phyloP scores from a whole-genome alignment of 2,888 invertebrate species.

The Drosophila affinis region DNA sequence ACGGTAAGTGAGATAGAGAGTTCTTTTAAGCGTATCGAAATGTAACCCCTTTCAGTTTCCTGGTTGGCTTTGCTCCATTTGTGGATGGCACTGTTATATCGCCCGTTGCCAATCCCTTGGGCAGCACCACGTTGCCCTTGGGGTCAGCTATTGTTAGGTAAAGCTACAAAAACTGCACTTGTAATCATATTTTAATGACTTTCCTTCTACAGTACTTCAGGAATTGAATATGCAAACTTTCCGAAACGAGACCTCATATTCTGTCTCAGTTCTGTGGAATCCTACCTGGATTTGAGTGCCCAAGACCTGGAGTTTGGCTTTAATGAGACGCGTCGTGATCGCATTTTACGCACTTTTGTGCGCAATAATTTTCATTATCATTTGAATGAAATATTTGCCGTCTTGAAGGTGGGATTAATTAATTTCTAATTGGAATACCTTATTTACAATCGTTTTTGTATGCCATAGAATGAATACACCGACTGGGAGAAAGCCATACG shows the following conservation, averaged over 20 bases:
- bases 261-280: slow-evolving; percentile 92
- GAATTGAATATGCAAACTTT: slow-evolving; percentile 92
- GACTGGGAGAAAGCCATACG: slow-evolving; percentile 96
- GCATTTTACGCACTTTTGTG: slow-evolving; percentile 95
- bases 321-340: slow-evolving; percentile 93
- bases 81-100: slow-evolving; percentile 94
- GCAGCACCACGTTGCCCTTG: slow-evolving; percentile 81
- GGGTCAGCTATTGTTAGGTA: slow-evolving; percentile 85
- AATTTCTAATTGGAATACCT: background rate
- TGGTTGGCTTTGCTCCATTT: slow-evolving; percentile 97
- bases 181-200: background rate
- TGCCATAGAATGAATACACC: slow-evolving; percentile 93
- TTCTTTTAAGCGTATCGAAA: background rate
- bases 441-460: background rate
- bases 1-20: slow-evolving; percentile 76
- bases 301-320: slow-evolving; percentile 96
- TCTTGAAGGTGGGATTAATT: slow-evolving; percentile 86
- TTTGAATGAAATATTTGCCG: slow-evolving; percentile 96
- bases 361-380: slow-evolving; percentile 97
- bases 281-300: slow-evolving; percentile 91
- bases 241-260: slow-evolving; percentile 92
- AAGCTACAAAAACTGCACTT: slow-evolving; percentile 8
- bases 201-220: slow-evolving; percentile 85
- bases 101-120: slow-evolving; percentile 83
- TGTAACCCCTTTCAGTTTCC: slow-evolving; percentile 85